Evolutionary conservation across 2,888 invertebrate genomes (phyloP).

Genomic region (Mesochorus sp.): DNA sequence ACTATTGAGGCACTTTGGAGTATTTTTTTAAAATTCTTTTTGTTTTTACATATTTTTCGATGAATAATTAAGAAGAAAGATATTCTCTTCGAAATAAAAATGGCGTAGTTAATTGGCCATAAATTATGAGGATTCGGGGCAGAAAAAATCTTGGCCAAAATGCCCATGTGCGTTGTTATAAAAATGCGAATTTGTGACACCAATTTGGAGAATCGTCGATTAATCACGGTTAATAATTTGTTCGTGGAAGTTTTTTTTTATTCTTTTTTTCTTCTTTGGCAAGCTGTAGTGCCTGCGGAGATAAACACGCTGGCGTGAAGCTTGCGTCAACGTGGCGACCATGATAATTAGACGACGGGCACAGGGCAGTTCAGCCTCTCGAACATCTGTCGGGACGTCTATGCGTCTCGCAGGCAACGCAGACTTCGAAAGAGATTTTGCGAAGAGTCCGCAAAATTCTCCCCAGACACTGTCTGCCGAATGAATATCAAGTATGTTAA

Average conservation of each 20-base stretch:
- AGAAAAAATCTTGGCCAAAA: background rate
- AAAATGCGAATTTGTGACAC: constrained; percentile 5
- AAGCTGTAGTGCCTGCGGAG: constrained; percentile 48
- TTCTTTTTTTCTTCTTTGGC: constrained; percentile 16
- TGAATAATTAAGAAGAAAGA: background rate
- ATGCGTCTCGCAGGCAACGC: constrained; percentile 45
- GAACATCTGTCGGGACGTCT: constrained; percentile 74
- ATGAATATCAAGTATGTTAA: constrained; percentile 61
- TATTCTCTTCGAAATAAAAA: background rate
- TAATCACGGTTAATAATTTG: constrained; percentile 50
- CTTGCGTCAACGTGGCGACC: constrained; percentile 72
- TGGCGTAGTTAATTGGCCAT: constrained; percentile 2
- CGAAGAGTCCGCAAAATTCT: constrained; percentile 50
- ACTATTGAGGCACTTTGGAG: background rate
- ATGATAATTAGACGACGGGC: constrained; percentile 72
- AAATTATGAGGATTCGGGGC: background rate
- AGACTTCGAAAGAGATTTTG: constrained; percentile 32
- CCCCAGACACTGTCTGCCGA: constrained; percentile 58
- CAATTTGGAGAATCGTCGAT: constrained; percentile 46
- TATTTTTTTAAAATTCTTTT: background rate
- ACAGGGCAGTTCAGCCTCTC: constrained; percentile 63
- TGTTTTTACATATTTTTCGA: background rate
- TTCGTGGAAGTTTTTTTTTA: constrained; percentile 18
- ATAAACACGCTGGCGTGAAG: constrained; percentile 67
- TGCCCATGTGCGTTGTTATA: background rate